phyloP scores from a whole-genome alignment of 1,140 invertebrate genomes.

The Drosophila orena region DNA sequence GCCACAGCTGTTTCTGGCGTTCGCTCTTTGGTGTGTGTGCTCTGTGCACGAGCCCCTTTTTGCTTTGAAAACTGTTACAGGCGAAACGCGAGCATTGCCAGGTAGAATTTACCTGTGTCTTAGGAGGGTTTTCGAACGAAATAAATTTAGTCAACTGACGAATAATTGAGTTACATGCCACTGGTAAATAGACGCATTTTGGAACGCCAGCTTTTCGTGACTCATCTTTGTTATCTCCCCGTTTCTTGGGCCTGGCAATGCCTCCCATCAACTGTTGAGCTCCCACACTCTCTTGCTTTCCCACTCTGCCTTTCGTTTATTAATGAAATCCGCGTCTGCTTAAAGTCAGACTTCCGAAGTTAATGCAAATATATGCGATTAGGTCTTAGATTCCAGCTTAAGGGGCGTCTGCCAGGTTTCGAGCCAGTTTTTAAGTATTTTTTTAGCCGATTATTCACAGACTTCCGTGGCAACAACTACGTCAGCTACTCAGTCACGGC shows the following conservation, averaged over 20 bases:
- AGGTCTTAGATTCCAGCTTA: slow-evolving; percentile 34
- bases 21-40: slow-evolving; percentile 41
- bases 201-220: slow-evolving; percentile 12
- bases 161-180: slow-evolving; percentile 1
- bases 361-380: slow-evolving; percentile 51
- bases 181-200: background rate
- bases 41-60: slow-evolving; percentile 77
- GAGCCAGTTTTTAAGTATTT: slow-evolving; percentile 57
- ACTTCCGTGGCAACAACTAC: slow-evolving; percentile 81
- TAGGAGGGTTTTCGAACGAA: slow-evolving; percentile 14
- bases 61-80: slow-evolving; percentile 74
- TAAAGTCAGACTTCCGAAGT: slow-evolving; percentile 46
- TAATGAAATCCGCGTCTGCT: slow-evolving; percentile 59
- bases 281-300: slow-evolving; percentile 6
- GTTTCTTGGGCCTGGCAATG: slow-evolving; percentile 51
- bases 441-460: slow-evolving; percentile 68
- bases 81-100: slow-evolving; percentile 51
- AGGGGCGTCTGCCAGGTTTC: slow-evolving; percentile 41
- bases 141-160: slow-evolving; percentile 3
- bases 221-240: slow-evolving; percentile 26
- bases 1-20: slow-evolving; percentile 71
- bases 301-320: slow-evolving; percentile 45
- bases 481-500: slow-evolving; percentile 71
- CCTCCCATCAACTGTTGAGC: slow-evolving; percentile 63
- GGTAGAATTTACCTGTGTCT: slow-evolving; percentile 17